Base-by-base conservation (phyloP, 53 echinoderm and acorn worm genomes). In the Paelopatides confundens region DNA sequence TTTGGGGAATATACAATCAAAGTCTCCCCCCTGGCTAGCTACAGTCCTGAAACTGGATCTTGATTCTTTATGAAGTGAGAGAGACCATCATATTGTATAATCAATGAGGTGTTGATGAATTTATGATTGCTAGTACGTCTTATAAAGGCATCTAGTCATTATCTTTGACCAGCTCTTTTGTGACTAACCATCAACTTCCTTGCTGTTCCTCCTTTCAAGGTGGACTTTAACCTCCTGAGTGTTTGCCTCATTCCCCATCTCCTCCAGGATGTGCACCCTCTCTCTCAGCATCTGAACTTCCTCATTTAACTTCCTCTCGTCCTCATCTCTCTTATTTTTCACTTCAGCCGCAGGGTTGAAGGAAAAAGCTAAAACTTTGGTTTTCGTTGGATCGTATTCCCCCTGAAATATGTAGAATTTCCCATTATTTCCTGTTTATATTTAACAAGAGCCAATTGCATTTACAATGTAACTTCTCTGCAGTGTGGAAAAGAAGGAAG, bases 371-470 rank as follows among this genome's bases (percentile, higher is more conserved):
- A 97, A 51, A 28, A 97, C 85, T 74, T 97, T 97, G 49, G 94
- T 93, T 77, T 93, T 93, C 18, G 87, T 87, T n/a, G 97, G 97
- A 48, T 97, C 97, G 58, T 87, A 97, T 39, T 97, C 95, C 71
- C 97, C 97, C 97, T 97, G 65, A 24, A 34, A 58, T 27, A 58
- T 26, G 30, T n/a, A n/a, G n/a, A n/a, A n/a, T n/a, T n/a, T n/a
- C n/a, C n/a, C n/a, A n/a, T n/a, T n/a, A n/a, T n/a, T n/a, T n/a
- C n/a, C n/a, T n/a, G n/a, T n/a, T n/a, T n/a, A n/a, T n/a, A n/a
- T n/a, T n/a, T n/a, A n/a, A n/a, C n/a, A n/a, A n/a, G n/a, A n/a
- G n/a, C n/a, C n/a, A n/a, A n/a, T n/a, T n/a, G n/a, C n/a, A n/a
- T n/a, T n/a, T n/a, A n/a, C n/a, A n/a, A n/a, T n/a, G n/a, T n/a